Evolutionary conservation across 2,888 invertebrate species (phyloP).

Genomic region (Rhabditoides inermis): DNA sequence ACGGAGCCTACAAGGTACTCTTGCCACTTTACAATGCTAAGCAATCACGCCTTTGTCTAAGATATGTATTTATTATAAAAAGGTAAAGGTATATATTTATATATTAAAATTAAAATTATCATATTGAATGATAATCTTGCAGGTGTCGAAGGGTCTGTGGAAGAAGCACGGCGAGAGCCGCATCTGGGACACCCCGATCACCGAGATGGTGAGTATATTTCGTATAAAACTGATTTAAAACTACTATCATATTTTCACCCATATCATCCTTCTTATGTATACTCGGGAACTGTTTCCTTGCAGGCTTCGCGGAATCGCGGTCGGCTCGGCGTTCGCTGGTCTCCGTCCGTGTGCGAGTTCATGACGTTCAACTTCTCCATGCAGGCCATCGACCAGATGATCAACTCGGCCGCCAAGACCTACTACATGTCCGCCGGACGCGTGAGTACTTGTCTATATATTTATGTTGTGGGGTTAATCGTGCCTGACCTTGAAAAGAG

Average conservation of each 20-base stretch:
- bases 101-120: neutral
- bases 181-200: constrained; percentile 94
- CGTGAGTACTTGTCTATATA: constrained; percentile 61
- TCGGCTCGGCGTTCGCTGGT: constrained; percentile 85
- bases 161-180: constrained; percentile 95
- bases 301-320: constrained; percentile 87
- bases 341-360: constrained; percentile 92
- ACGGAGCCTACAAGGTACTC: constrained; percentile 76
- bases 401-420: constrained; percentile 91
- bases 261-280: no score
- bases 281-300: no score
- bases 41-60: no score
- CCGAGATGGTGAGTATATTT: no score
- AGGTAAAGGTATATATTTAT: neutral
- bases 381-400: constrained; percentile 92
- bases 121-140: constrained; percentile 9
- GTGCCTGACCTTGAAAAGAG: no score
- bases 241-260: no score
- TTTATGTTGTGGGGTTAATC: no score
- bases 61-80: no score
- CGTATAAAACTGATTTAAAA: no score
- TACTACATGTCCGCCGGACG: constrained; percentile 90
- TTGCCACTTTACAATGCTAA: no score
- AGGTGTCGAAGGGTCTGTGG: constrained; percentile 88
- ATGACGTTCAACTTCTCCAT: constrained; percentile 98